Conservation (phyloP, 1,140 invertebrate genomes). For the Wiebesia pumilae region DNA sequence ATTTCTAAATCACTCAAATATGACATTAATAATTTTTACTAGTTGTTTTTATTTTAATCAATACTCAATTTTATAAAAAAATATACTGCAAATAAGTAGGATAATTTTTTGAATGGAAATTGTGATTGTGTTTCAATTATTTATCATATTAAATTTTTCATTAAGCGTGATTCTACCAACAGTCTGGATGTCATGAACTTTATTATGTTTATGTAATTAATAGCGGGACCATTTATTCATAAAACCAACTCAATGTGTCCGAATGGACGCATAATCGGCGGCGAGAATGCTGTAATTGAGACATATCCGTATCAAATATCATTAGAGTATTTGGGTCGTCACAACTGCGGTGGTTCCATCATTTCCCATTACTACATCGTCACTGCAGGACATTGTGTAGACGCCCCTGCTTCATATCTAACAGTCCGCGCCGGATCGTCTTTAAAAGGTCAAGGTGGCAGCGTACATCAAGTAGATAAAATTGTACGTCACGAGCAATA, state of each 20-base stretch:
- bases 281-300: conserved; percentile 35
- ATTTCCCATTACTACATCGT: conserved; percentile 57
- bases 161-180: background rate
- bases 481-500: conserved; percentile 74
- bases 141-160: background rate
- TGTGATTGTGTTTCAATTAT: background rate
- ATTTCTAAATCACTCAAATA: no score
- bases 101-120: background rate
- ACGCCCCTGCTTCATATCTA: conserved; percentile 63
- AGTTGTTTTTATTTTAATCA: background rate
- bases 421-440: conserved; percentile 72
- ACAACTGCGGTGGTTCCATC: conserved; percentile 35
- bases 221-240: background rate
- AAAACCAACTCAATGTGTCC: background rate
- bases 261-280: conserved; percentile 57
- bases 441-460: conserved; percentile 62
- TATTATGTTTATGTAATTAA: background rate
- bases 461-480: conserved; percentile 64
- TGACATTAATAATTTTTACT: no score
- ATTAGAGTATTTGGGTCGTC: background rate
- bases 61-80: background rate
- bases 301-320: conserved; percentile 30
- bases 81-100: background rate
- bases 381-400: conserved; percentile 80
- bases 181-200: background rate